These are phyloP conservation scores for Yponomeuta evonymella DNA, from an alignment of 2,888 invertebrate species.

Conservation along the genomic window DNA sequence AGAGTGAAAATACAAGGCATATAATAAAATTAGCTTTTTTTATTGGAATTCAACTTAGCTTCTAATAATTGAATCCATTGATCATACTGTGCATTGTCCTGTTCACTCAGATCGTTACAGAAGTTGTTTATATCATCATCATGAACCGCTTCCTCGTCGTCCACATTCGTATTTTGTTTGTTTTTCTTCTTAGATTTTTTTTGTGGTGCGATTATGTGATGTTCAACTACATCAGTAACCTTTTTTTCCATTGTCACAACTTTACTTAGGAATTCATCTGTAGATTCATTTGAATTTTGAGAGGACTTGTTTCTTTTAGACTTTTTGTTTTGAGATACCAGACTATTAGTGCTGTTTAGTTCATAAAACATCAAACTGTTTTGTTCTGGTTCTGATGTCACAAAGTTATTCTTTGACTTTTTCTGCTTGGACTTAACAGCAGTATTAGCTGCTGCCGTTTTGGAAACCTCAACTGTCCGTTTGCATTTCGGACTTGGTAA, in stretches of 20 bases:
- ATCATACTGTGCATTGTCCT: slow-evolving; percentile 60
- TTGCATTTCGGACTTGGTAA: not conserved
- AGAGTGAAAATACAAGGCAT: not conserved
- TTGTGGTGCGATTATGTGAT: slow-evolving; percentile 17
- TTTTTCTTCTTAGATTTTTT: slow-evolving; percentile 15
- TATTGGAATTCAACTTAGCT: slow-evolving; percentile 48
- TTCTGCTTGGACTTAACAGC: not conserved
- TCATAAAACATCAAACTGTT: not conserved
- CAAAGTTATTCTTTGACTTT: not conserved
- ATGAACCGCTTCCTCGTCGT: slow-evolving; percentile 51
- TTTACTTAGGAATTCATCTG: not conserved
- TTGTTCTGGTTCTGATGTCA: not conserved
- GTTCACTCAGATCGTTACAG: slow-evolving; percentile 58
- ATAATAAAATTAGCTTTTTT: slow-evolving; percentile 28
- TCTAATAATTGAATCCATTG: slow-evolving; percentile 63
- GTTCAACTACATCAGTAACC: slow-evolving; percentile 17
- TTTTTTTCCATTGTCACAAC: slow-evolving; percentile 27
- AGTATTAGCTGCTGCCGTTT: not conserved
- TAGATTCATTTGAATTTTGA: not conserved
- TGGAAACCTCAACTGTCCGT: not conserved
- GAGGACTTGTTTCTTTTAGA: not conserved
- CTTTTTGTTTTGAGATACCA: not conserved
- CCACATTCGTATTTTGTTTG: slow-evolving; percentile 31
- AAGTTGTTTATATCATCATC: slow-evolving; percentile 67
- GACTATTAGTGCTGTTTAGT: not conserved